phyloP scores from a whole-genome alignment of 1,140 invertebrate species.

The Pogonus chalceus region DNA sequence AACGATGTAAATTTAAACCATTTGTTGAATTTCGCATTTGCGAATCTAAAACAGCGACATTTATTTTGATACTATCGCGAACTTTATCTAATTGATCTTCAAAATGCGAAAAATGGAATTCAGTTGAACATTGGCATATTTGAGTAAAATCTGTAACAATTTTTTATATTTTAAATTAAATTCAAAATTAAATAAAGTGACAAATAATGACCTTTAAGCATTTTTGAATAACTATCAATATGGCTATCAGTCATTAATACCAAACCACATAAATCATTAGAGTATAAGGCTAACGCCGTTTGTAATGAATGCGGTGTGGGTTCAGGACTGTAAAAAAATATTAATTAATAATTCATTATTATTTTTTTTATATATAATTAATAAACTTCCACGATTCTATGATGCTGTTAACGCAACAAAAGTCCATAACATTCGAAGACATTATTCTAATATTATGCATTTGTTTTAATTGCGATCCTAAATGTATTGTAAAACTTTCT shows the following conservation, averaged over 20 bases:
- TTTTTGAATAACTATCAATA: conserved; percentile 56
- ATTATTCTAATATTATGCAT: conserved; percentile 94
- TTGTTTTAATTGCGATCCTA: conserved; percentile 95
- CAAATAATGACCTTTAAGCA: conserved; percentile 52
- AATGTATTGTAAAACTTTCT: conserved; percentile 95
- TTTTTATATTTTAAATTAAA: neutral
- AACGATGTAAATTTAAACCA: neutral
- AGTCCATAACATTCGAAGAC: conserved; percentile 74
- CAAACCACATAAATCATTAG: conserved; percentile 77
- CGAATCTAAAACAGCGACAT: conserved; percentile 36
- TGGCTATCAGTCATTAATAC: conserved; percentile 76
- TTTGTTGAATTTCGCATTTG: conserved; percentile 15
- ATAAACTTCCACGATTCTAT: conserved; percentile 37
- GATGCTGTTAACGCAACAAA: conserved; percentile 58
- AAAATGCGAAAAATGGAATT: conserved; percentile 83
- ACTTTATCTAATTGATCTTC: conserved; percentile 78
- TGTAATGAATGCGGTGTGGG: conserved; percentile 73
- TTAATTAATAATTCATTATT: too few species aligned
- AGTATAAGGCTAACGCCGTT: conserved; percentile 88
- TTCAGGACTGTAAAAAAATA: conserved; percentile 37
- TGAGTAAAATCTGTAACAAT: conserved; percentile 44
- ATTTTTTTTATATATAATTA: neutral
- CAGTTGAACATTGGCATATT: conserved; percentile 57
- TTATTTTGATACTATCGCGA: conserved; percentile 45
- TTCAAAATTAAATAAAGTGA: conserved; percentile 11